A percentile compares a stretch with the other conserved stretches of the same genome.
phyloP scores from a whole-genome alignment of 2,113 vertebrate genomes.

The Glaucomys volans region DNA sequence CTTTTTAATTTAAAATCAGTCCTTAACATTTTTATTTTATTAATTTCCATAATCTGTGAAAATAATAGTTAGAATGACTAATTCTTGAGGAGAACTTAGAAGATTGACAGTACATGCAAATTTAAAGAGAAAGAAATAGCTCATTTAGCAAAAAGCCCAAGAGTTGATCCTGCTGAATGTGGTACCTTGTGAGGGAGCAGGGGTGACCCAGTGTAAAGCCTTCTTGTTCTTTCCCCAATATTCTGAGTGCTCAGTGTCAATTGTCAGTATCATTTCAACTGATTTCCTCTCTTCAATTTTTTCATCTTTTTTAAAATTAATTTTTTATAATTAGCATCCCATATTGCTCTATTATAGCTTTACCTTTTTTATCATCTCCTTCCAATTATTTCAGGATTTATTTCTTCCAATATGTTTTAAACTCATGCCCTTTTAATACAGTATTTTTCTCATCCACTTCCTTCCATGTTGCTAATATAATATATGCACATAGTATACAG shows the following conservation, averaged over 20 bases:
- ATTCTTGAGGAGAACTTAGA: conserved; percentile 35
- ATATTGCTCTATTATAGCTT: neutral
- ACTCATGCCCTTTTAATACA: neutral
- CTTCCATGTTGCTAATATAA: neutral
- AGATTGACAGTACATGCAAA: neutral
- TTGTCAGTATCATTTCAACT: neutral
- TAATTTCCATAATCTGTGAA: neutral
- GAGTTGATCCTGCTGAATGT: neutral
- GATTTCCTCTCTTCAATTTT: neutral
- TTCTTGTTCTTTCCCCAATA: neutral
- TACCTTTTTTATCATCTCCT: neutral
- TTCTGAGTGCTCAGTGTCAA: neutral
- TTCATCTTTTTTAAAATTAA: conserved; percentile 22
- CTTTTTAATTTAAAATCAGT: conserved; percentile 24
- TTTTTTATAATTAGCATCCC: neutral
- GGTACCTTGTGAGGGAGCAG: neutral
- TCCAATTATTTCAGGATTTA: neutral
- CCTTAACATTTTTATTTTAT: conserved; percentile 60
- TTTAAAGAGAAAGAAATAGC: conserved; percentile 16
- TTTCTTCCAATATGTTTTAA: neutral
- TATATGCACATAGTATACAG: neutral
- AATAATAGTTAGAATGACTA: conserved; percentile 21
- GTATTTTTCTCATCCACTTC: neutral
- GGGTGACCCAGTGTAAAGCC: neutral
- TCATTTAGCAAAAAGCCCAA: neutral